These are phyloP conservation scores for Axinella damicornis DNA, from an alignment of 37 sponge, comb jelly and placozoan genomes.

Conservation along the genomic window DNA sequence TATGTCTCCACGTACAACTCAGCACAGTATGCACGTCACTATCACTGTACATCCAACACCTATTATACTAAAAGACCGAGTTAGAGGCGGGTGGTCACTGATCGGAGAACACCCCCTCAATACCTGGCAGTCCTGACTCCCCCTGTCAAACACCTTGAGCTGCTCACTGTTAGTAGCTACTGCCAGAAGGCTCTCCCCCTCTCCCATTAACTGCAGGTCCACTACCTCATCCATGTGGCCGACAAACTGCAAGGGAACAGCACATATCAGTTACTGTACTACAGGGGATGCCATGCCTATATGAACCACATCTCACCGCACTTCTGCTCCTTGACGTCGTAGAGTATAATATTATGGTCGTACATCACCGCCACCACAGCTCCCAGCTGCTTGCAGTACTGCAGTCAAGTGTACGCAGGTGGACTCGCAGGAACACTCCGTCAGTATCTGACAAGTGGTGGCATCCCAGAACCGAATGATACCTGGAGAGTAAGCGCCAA, in stretches of 20 bases:
- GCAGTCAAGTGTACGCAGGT: slow-evolving; percentile 50
- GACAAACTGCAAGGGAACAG: slow-evolving; percentile 50
- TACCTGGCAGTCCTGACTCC: slow-evolving; percentile 56
- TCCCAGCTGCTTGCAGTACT: slow-evolving; percentile 1
- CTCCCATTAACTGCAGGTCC: slow-evolving; percentile 72
- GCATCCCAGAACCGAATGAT: slow-evolving; percentile 58
- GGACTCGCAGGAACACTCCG: background rate
- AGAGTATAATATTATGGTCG: slow-evolving; percentile 87
- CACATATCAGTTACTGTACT: no score
- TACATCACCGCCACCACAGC: slow-evolving; percentile 76
- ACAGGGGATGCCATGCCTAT: no score
- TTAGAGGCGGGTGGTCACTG: no score
- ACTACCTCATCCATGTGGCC: slow-evolving; percentile 94
- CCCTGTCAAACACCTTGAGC: slow-evolving; percentile 66
- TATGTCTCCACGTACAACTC: no score
- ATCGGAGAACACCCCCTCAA: no score
- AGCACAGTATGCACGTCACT: no score
- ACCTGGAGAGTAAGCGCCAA: slow-evolving; percentile 20
- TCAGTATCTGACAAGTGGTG: background rate
- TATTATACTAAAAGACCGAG: no score
- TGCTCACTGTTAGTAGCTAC: slow-evolving; percentile 92
- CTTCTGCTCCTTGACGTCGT: slow-evolving; percentile 1
- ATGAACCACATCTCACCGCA: no score
- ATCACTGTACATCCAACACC: no score
- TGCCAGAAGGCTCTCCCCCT: slow-evolving; percentile 63